phyloP scores from a whole-genome alignment of 1,140 invertebrate species.

The Formica selysi region DNA sequence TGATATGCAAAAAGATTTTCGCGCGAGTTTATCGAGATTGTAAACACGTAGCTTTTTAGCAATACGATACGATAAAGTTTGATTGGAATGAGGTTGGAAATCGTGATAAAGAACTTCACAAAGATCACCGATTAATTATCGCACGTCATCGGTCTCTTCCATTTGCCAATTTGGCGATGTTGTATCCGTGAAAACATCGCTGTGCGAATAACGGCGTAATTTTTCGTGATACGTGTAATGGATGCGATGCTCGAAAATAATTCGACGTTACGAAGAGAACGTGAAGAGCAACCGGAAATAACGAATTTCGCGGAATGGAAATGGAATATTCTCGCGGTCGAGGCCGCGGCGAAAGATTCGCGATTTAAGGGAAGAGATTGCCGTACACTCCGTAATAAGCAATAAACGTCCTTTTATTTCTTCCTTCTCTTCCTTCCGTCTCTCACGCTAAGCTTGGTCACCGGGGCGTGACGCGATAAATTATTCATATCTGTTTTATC shows the following conservation, averaged over 20 bases:
- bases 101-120: neutral
- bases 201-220: slow-evolving; percentile 28
- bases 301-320: slow-evolving; percentile 59
- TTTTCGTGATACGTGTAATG: slow-evolving; percentile 27
- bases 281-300: slow-evolving; percentile 65
- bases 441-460: slow-evolving; percentile 28
- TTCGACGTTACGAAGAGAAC: slow-evolving; percentile 30
- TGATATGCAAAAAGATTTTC: neutral
- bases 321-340: slow-evolving; percentile 53
- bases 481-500: slow-evolving; percentile 72
- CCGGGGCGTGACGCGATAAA: slow-evolving; percentile 64
- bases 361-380: slow-evolving; percentile 68
- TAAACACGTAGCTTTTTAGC: slow-evolving; percentile 2
- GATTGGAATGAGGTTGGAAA: slow-evolving; percentile 14
- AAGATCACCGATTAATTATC: neutral
- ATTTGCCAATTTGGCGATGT: slow-evolving; percentile 3
- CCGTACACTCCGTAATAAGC: slow-evolving; percentile 61
- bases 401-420: slow-evolving; percentile 34
- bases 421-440: slow-evolving; percentile 8
- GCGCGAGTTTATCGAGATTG: slow-evolving; percentile 37
- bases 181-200: slow-evolving; percentile 6
- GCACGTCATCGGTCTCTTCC: neutral
- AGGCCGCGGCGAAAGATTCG: slow-evolving; percentile 46
- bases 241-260: slow-evolving; percentile 31
- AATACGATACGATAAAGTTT: neutral